Percentiles rank a stretch among this genome's conserved stretches.
These are phyloP conservation scores for Menura novaehollandiae DNA, from an alignment of 2,113 vertebrate species.

Conservation along the genomic window DNA sequence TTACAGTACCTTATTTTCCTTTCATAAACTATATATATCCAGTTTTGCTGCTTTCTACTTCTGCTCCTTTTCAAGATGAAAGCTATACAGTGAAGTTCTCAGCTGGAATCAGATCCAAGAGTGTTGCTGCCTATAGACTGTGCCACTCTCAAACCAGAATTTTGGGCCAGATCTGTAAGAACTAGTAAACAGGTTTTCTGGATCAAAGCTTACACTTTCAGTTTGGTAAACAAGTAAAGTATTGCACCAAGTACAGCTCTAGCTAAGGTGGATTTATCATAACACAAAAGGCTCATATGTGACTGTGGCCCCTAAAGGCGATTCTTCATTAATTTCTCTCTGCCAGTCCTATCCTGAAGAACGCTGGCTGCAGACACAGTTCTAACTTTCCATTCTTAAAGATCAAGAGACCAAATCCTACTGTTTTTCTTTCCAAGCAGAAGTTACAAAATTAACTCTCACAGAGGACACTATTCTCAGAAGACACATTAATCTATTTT, in stretches of 20 bases:
- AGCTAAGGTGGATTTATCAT: not conserved
- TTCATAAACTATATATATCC: not conserved
- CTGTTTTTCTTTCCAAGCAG: not conserved
- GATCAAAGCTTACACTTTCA: not conserved
- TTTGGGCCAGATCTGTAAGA: not conserved
- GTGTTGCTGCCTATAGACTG: not conserved
- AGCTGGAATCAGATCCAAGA: not conserved
- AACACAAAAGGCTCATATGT: not conserved
- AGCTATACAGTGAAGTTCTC: not conserved
- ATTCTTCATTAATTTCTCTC: not conserved
- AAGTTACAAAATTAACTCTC: not conserved
- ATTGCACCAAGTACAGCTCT: not conserved
- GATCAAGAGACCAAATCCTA: not conserved
- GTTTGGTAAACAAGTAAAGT: not conserved
- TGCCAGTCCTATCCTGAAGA: not conserved
- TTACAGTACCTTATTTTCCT: not conserved
- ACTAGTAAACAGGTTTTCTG: not conserved
- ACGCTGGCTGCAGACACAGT: not conserved
- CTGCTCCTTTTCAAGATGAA: not conserved
- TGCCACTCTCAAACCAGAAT: not conserved
- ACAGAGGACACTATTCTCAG: not conserved
- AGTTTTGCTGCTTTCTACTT: not conserved
- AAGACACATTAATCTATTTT: not conserved
- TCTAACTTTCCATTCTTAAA: not conserved
- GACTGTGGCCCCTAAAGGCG: not conserved